Base-by-base conservation (phyloP, 2,113 vertebrate species). In the Cyanoderma ruficeps region DNA sequence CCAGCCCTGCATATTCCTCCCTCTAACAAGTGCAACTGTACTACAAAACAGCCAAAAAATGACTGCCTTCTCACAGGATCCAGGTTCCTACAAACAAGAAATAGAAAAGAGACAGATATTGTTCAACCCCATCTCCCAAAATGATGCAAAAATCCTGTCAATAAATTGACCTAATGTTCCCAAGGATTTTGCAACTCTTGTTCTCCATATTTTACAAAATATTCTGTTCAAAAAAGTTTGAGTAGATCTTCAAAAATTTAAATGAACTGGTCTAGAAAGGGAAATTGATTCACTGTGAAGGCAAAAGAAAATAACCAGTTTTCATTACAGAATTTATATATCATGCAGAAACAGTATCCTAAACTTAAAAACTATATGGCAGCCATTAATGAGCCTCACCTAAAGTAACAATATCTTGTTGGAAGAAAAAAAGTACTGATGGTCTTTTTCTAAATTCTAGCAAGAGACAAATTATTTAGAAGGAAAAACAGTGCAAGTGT, bases 301-400 rank as follows among this genome's bases (percentile, higher is more conserved):
- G 80, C 78, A 59, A 72, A 50, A 71, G 42, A 93, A 95, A 97
- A 94, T 24, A 90, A 85, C 25, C 35, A 72, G 63, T 92, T 95
- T 93, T 96, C 88, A 89, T 88, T 92, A 94, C 42, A 94, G 93
- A 94, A 96, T 96, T 91, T 93, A 94, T 83, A 59, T 83, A 90
- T 78, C 30, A 95, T 92, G 97, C 70, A 96, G 97, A 97, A 95
- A 95, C 65, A 94, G 72, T 91, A 74, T 79, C 85, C 96, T 95
- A 95, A 97, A 95, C 96, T 97, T 91, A 91, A 94, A 91, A 94
- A 28, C 39, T 92, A 72, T 33, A 88, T 79, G 61, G 41, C 64
- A 69, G 80, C 68, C 91, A 96, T 82, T 89, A 94, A 95, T 44
- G 49, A 72, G 56, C 19, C n/a, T 81, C 87, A 67, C 4, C 55